These are phyloP conservation scores for Popillia japonica DNA, from an alignment of 1,140 invertebrate species.

Conservation along the genomic window DNA sequence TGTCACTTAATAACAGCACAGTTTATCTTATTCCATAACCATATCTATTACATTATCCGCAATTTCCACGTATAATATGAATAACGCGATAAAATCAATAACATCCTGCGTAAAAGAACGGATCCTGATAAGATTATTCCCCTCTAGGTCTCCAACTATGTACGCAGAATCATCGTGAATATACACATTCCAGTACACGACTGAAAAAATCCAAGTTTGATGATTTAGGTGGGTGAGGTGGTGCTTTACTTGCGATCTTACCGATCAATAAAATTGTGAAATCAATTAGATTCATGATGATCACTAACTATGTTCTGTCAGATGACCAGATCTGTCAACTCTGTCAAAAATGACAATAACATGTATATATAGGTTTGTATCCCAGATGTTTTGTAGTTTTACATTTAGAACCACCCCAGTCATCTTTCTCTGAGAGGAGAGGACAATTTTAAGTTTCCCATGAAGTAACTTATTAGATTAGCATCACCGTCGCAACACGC, in stretches of 20 bases:
- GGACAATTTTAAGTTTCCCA: too few relatives aligned
- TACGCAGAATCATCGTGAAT: neutral
- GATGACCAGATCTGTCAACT: neutral
- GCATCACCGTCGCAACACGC: conserved; percentile 89
- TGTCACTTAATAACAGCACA: too few relatives aligned
- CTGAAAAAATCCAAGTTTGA: neutral
- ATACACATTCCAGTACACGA: neutral
- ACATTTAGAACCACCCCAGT: too few relatives aligned
- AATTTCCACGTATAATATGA: neutral
- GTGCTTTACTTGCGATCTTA: conserved; percentile 19
- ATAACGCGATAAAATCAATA: neutral
- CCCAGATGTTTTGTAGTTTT: too few relatives aligned
- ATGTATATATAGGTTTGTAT: too few relatives aligned
- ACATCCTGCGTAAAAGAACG: neutral
- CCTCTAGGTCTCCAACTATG: neutral
- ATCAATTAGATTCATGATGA: too few relatives aligned
- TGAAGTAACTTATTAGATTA: neutral
- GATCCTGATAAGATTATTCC: neutral
- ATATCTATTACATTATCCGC: too few relatives aligned
- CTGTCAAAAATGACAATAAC: too few relatives aligned
- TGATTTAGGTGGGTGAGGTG: neutral
- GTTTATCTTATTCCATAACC: too few relatives aligned
- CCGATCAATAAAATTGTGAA: conserved; percentile 9
- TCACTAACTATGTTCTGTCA: neutral
- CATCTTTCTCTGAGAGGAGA: too few relatives aligned